phyloP scores from a whole-genome alignment of 1,140 invertebrate species.

The Saccostrea echinata region DNA sequence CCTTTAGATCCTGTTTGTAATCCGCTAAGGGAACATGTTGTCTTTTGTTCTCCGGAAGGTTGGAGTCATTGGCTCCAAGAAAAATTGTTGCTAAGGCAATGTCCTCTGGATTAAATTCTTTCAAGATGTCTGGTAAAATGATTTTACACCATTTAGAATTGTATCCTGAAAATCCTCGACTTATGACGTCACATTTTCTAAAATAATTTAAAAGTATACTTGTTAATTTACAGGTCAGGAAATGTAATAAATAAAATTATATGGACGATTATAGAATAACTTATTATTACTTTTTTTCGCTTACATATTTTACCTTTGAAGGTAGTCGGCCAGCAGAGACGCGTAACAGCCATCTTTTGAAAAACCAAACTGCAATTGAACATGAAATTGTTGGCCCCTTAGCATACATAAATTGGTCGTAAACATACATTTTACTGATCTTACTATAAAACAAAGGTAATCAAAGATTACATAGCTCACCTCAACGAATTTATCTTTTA shows the following conservation, averaged over 20 bases:
- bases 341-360: slow-evolving; percentile 69
- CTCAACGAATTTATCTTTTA: too few relatives aligned
- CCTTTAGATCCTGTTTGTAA: slow-evolving; percentile 73
- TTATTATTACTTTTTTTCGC: background rate
- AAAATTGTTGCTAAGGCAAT: slow-evolving; percentile 76
- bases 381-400: background rate
- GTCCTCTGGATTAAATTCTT: slow-evolving; percentile 65
- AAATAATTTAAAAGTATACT: slow-evolving; percentile 37
- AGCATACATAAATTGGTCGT: background rate
- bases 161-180: slow-evolving; percentile 80
- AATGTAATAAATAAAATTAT: too few relatives aligned
- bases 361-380: slow-evolving; percentile 67
- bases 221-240: background rate
- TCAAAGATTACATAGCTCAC: background rate
- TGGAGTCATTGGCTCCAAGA: slow-evolving; percentile 80
- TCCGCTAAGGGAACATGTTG: slow-evolving; percentile 79
- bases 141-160: slow-evolving; percentile 76
- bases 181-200: slow-evolving; percentile 80
- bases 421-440: background rate
- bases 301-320: slow-evolving; percentile 63
- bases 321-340: slow-evolving; percentile 63
- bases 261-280: background rate
- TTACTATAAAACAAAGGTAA: background rate
- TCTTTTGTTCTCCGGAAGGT: slow-evolving; percentile 60
- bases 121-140: slow-evolving; percentile 75